Conservation (phyloP, 2,113 vertebrate genomes). For the Probosciger aterrimus region DNA sequence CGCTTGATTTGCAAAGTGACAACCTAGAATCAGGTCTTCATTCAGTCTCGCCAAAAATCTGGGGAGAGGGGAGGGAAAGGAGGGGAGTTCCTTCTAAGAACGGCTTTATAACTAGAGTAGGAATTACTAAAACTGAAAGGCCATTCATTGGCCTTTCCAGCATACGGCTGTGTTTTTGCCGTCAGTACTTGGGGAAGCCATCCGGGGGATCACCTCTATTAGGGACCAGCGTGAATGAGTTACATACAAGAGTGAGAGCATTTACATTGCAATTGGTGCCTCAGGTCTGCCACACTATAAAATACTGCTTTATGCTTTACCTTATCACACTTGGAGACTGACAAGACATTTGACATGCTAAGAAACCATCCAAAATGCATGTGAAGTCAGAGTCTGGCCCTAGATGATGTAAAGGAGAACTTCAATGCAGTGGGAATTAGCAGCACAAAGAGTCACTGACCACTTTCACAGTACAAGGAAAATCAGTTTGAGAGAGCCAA, state of each 20-base stretch:
- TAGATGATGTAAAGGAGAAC: not conserved
- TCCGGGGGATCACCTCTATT: not conserved
- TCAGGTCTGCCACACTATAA: fast-evolving
- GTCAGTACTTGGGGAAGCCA: not conserved
- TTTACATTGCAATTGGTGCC: not conserved
- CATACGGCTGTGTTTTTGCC: not conserved
- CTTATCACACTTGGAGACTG: fast-evolving
- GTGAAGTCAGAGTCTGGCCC: not conserved
- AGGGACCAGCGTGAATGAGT: not conserved
- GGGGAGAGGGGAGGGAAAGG: not conserved
- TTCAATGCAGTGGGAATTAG: not conserved
- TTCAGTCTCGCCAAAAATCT: not conserved
- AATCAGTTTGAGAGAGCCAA: not conserved
- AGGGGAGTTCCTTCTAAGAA: not conserved
- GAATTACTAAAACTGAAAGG: not conserved
- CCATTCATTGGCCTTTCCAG: not conserved
- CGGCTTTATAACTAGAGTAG: not conserved
- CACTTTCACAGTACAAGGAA: not conserved
- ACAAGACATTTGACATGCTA: fast-evolving
- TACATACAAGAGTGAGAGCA: not conserved
- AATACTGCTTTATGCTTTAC: not conserved
- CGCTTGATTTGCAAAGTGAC: not conserved
- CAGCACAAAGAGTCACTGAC: not conserved
- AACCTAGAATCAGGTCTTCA: not conserved
- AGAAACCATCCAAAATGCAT: not conserved